Base-by-base conservation (phyloP, 2,797 vertebrate genomes). In the Typhlichthys eigenmanni region DNA sequence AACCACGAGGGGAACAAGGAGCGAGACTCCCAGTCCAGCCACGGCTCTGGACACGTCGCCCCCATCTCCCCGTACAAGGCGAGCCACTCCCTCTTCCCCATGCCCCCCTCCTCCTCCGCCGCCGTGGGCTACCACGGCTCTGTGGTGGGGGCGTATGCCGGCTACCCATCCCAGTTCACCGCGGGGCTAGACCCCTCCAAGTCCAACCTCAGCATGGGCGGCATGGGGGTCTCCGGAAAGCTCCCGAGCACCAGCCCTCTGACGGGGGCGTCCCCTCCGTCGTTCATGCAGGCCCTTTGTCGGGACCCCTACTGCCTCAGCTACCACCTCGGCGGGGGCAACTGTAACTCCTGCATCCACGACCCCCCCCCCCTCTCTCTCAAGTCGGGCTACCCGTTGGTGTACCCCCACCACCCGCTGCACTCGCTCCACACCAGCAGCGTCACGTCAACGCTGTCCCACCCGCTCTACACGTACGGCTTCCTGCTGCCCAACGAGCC, bases 91-190 rank as follows among this genome's bases (percentile, higher is more conserved):
- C 94, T 98, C 54, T 98, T 95, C 81, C 94, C 95, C 0, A 82
- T 98, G 84, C 93, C 95, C 0, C 92, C 97, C 38, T 43, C 38
- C 8, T 43, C 38, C 11, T 95, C 96, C 68, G 92, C 96, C 68
- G 92, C 93, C 60, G 93, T 98, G 85, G 97, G 95, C 69, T 99
- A 99, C 92, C 96, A 98, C n/a, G 96, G 96, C 72, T 98, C 97
- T 68, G 95, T 98, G 14, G 95, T 96, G 8, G 97, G 97, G 0
- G 94, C 96, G 13, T 98, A 99, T 45, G 88, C 95, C 0, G 94
- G 96, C 46, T 98, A 98, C 87, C 95, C 96, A 0, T 95, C 96
- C 14, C 96, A 96, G 89, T 98, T 95, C 55, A 92, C 96, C 55
- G 92, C 94, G 29, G 92, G 94, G 56, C 71, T 98, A 90, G 97